phyloP scores from a whole-genome alignment of 2,888 invertebrate genomes.

The Trichopoda pennipes region DNA sequence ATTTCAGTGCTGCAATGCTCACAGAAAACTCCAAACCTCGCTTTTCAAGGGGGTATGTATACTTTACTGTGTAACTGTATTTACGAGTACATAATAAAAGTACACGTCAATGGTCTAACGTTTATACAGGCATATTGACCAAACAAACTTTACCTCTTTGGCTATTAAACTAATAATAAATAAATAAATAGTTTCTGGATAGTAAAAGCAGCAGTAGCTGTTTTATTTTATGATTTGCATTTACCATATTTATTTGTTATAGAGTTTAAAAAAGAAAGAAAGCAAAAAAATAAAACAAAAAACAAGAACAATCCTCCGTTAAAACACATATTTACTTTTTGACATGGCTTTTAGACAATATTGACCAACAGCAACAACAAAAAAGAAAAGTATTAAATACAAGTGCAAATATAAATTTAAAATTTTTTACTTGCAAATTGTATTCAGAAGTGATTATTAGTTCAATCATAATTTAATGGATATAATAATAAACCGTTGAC shows the following conservation, averaged over 20 bases:
- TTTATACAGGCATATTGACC: constrained; percentile 3
- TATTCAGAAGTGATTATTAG: not conserved
- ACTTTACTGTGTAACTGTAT: too few relatives aligned
- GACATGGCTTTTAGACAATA: constrained; percentile 58
- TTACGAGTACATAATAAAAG: not conserved
- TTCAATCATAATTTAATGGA: not conserved
- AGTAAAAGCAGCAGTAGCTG: constrained; percentile 31
- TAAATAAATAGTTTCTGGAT: constrained; percentile 35
- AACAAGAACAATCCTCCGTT: constrained; percentile 45
- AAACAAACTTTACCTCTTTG: constrained; percentile 44
- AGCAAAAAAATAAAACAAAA: constrained; percentile 3
- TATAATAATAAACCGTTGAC: too few relatives aligned
- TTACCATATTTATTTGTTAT: constrained; percentile 20
- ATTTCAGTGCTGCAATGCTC: too few relatives aligned
- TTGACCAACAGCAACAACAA: constrained; percentile 57
- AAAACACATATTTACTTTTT: constrained; percentile 54
- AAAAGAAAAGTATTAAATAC: constrained; percentile 29
- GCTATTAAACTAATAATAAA: constrained; percentile 54
- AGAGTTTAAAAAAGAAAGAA: constrained; percentile 16
- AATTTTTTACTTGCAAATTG: constrained; percentile 12
- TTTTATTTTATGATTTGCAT: constrained; percentile 60
- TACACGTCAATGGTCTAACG: constrained; percentile 7
- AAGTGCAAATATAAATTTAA: constrained; percentile 43
- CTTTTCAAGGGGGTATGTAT: too few relatives aligned
- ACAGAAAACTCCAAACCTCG: too few relatives aligned